A percentile compares a stretch with the other conserved stretches of the same genome.
phyloP scores from a whole-genome alignment of 2,888 invertebrate species.

The Marronus borbonicus region DNA sequence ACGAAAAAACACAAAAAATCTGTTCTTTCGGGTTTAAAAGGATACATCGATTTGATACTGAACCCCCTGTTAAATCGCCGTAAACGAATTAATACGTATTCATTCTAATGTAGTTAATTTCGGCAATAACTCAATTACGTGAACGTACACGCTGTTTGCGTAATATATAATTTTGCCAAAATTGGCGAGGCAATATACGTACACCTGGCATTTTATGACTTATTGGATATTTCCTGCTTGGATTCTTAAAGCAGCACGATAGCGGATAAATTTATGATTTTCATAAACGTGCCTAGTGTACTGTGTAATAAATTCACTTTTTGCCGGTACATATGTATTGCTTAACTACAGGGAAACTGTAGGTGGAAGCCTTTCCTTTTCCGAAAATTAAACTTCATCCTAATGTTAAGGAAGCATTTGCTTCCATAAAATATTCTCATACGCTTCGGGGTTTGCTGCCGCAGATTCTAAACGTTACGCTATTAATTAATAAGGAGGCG shows the following conservation, averaged over 20 bases:
- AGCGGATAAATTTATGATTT: conserved; percentile 39
- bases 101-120: too few relatives aligned
- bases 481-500: conserved; percentile 51
- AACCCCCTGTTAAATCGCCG: too few relatives aligned
- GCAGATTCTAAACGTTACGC: conserved; percentile 48
- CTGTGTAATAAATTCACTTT: conserved; percentile 40
- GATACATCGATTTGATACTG: too few relatives aligned
- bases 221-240: conserved; percentile 35
- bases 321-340: conserved; percentile 33
- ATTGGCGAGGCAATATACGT: not conserved
- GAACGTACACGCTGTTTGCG: too few relatives aligned
- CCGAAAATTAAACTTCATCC: conserved; percentile 33
- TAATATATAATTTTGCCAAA: not conserved
- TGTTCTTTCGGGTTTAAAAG: too few relatives aligned
- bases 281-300: conserved; percentile 42
- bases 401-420: conserved; percentile 34
- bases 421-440: conserved; percentile 49
- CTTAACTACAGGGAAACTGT: conserved; percentile 42
- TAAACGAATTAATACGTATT: not conserved
- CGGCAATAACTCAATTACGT: too few relatives aligned
- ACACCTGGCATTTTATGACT: conserved; percentile 18
- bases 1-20: too few relatives aligned
- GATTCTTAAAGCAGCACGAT: conserved; percentile 11
- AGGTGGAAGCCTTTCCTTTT: conserved; percentile 18
- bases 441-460: conserved; percentile 49